Evolutionary conservation across 1,140 invertebrate genomes (phyloP).

Genomic region (Nylanderia fulva): DNA sequence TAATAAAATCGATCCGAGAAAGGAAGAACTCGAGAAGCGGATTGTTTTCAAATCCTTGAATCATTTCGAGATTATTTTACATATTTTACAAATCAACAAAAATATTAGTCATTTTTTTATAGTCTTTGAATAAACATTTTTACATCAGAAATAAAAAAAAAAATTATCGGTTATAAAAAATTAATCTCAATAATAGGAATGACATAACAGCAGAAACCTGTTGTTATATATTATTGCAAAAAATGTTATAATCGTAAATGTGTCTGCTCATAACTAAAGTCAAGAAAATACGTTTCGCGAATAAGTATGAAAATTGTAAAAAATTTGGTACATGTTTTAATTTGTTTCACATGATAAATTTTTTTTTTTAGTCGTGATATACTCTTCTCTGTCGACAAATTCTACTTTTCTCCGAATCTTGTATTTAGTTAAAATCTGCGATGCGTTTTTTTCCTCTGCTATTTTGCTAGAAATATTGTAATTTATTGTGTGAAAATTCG

Average conservation of each 20-base stretch:
- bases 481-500: not conserved
- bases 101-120: not conserved
- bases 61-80: not conserved
- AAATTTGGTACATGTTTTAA: not conserved
- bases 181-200: conserved; percentile 8
- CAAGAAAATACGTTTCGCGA: not conserved
- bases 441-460: not conserved
- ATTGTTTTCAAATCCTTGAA: conserved; percentile 14
- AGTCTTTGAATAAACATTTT: not conserved
- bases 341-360: not conserved
- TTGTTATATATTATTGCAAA: not conserved
- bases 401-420: not conserved
- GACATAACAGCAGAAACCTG: not conserved
- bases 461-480: not conserved
- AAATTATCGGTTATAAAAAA: conserved; percentile 12
- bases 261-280: not conserved
- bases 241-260: not conserved
- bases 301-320: not conserved
- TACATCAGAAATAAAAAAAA: not conserved
- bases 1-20: conserved; percentile 68
- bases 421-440: not conserved
- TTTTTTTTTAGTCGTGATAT: not conserved
- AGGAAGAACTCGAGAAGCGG: not conserved
- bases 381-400: not conserved
- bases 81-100: not conserved